Evolutionary conservation across 2,888 invertebrate species (phyloP).

Genomic region (Minunthozetes semirufus): DNA sequence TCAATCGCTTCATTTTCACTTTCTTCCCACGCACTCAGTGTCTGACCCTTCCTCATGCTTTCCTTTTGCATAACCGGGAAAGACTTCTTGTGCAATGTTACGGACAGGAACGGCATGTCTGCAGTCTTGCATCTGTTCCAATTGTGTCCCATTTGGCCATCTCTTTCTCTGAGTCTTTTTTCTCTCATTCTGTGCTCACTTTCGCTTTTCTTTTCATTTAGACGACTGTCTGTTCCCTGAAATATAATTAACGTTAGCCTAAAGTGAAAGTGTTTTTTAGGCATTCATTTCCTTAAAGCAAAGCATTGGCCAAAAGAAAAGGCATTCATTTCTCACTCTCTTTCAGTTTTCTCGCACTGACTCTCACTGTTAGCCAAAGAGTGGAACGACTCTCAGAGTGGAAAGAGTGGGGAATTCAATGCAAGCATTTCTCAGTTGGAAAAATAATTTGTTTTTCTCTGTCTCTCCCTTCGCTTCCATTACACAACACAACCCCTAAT

Average conservation of each 20-base stretch:
- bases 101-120: conserved; percentile 23
- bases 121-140: conserved; percentile 21
- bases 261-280: conserved; percentile 31
- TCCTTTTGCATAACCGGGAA: conserved; percentile 23
- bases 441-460: conserved; percentile 12
- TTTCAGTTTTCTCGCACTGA: background rate
- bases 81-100: conserved; percentile 28
- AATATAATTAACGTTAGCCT: conserved; percentile 28
- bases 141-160: conserved; percentile 30
- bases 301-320: background rate
- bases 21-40: conserved; percentile 27
- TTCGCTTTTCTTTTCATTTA: background rate
- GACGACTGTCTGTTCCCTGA: background rate
- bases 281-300: conserved; percentile 24
- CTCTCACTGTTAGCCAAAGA: background rate
- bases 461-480: background rate
- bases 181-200: conserved; percentile 14
- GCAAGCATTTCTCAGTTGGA: conserved; percentile 1
- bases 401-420: conserved; percentile 18
- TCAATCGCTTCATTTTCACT: conserved; percentile 6
- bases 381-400: conserved; percentile 6
- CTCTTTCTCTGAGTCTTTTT: no score
- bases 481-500: background rate
- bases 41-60: conserved; percentile 29
- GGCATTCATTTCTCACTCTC: conserved; percentile 6